Conservation (phyloP, 2,113 vertebrate genomes). For the Phyllopteryx taeniolatus region DNA sequence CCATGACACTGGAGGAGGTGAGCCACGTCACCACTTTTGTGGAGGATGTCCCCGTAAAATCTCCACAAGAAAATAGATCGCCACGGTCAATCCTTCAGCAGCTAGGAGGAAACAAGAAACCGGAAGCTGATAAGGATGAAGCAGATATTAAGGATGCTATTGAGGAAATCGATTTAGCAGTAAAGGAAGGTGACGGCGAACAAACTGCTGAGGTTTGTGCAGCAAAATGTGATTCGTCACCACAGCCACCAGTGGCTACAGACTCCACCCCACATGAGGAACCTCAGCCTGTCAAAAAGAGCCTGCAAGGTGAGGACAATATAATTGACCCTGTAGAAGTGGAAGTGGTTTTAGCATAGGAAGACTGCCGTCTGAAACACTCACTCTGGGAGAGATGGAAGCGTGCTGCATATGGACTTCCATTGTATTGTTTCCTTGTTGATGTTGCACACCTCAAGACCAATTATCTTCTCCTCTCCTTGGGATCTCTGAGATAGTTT, state of each 20-base stretch:
- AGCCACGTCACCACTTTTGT: slow-evolving; percentile 33
- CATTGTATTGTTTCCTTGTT: slow-evolving; percentile 2
- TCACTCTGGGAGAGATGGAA: not conserved
- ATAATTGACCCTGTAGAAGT: slow-evolving; percentile 40
- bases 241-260: not conserved
- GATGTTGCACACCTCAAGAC: slow-evolving; percentile 12
- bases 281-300: slow-evolving; percentile 3
- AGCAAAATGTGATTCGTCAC: slow-evolving; percentile 30
- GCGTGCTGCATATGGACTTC: slow-evolving; percentile 9
- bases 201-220: slow-evolving; percentile 9
- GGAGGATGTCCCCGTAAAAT: slow-evolving; percentile 29
- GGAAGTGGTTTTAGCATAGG: slow-evolving; percentile 41
- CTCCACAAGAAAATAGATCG: slow-evolving; percentile 11
- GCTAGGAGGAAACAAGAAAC: slow-evolving; percentile 33
- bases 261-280: slow-evolving; percentile 38
- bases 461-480: not conserved
- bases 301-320: slow-evolving; percentile 23
- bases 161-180: slow-evolving; percentile 47
- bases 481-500: not conserved
- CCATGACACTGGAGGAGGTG: slow-evolving; percentile 34
- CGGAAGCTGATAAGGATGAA: slow-evolving; percentile 23
- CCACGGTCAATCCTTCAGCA: slow-evolving; percentile 34
- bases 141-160: slow-evolving; percentile 30
- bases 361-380: slow-evolving; percentile 3
- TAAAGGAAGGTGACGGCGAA: slow-evolving; percentile 44